Percentiles rank a stretch among this genome's conserved stretches.
Conservation (phyloP, 92 coral and sea anemone species). For the Porites divaricata region DNA sequence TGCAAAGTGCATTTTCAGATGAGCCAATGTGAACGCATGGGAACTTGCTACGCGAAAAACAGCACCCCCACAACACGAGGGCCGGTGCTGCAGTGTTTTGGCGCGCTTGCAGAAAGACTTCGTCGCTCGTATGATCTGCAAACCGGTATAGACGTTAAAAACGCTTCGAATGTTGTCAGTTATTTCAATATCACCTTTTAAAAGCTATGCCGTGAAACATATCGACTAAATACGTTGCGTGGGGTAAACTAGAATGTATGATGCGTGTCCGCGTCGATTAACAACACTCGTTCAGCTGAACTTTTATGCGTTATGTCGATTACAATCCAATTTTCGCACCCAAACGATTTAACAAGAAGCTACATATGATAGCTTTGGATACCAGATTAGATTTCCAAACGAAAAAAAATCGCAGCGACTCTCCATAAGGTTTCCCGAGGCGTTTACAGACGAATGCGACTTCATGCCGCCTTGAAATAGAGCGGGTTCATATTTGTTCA, state of each 20-base stretch:
- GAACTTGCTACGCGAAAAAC: neutral
- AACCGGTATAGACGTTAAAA: neutral
- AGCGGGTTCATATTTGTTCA: slow-evolving; percentile 47
- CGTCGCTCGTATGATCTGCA: slow-evolving; percentile 1
- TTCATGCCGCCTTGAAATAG: slow-evolving; percentile 23
- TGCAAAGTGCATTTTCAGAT: slow-evolving; percentile 1
- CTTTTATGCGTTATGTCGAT: too few relatives aligned
- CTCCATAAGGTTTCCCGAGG: neutral
- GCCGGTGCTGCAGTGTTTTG: neutral
- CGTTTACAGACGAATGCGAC: slow-evolving; percentile 7
- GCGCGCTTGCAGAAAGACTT: slow-evolving; percentile 2
- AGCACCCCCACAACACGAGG: neutral
- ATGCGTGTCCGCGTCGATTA: neutral
- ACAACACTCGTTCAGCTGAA: slow-evolving; percentile 1
- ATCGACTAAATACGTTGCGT: slow-evolving; percentile 18
- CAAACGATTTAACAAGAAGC: neutral
- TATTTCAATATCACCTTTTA: slow-evolving; percentile 19
- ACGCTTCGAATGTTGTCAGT: slow-evolving; percentile 8
- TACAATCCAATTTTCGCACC: neutral
- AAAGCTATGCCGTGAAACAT: neutral
- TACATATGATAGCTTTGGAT: neutral
- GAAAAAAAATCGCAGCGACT: neutral
- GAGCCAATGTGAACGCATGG: neutral
- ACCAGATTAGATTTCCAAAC: neutral
- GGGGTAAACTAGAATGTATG: slow-evolving; percentile 2